These are phyloP conservation scores for Bubo scandiacus DNA, from an alignment of 2,113 vertebrate genomes.

Conservation along the genomic window DNA sequence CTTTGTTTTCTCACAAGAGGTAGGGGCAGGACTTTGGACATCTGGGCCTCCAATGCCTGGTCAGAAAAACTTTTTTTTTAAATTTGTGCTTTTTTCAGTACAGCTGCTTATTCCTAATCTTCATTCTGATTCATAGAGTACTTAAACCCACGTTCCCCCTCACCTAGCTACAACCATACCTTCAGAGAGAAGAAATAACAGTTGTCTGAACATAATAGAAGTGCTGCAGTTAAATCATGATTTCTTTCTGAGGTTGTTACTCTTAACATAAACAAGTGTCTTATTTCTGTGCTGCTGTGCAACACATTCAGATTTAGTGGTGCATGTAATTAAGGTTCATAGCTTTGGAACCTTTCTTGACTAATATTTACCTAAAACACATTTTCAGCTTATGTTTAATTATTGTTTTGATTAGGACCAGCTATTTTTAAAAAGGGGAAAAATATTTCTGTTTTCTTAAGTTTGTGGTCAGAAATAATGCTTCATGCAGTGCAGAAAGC, in stretches of 20 bases:
- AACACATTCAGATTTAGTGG: not conserved
- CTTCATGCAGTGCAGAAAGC: not conserved
- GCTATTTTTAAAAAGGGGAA: not conserved
- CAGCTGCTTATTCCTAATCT: not conserved
- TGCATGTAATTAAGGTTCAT: not conserved
- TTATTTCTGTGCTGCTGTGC: not conserved
- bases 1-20: not conserved
- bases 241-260: not conserved
- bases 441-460: not conserved
- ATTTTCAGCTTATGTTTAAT: not conserved
- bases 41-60: not conserved
- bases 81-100: not conserved
- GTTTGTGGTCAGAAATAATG: not conserved
- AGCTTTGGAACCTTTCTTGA: not conserved
- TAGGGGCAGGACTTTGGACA: not conserved
- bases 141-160: not conserved
- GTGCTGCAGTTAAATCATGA: not conserved
- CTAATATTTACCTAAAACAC: not conserved
- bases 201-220: not conserved
- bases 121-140: not conserved
- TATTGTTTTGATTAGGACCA: not conserved
- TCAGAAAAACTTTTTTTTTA: not conserved
- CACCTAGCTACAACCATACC: not conserved
- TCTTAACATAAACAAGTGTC: not conserved
- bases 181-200: not conserved